Evolutionary conservation across 2,113 vertebrate species (phyloP).

Genomic region (Columbina picui): DNA sequence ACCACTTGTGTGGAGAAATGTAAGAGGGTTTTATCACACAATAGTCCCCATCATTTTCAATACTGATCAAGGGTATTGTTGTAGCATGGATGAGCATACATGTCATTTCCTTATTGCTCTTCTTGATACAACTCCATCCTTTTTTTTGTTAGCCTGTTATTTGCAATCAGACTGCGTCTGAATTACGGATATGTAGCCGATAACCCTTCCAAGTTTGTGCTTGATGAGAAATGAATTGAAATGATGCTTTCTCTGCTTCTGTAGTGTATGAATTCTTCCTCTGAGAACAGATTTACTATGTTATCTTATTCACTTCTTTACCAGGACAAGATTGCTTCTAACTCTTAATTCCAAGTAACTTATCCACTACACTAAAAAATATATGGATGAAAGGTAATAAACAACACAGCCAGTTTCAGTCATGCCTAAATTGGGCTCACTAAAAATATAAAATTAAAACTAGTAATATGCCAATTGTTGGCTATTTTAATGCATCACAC

Average conservation of each 20-base stretch:
- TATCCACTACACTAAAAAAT: neutral
- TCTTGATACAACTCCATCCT: neutral
- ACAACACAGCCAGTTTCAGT: fast-evolving
- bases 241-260: neutral
- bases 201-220: neutral
- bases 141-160: neutral
- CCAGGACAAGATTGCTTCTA: neutral
- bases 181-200: neutral
- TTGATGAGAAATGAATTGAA: neutral
- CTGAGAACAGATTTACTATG: neutral
- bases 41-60: neutral
- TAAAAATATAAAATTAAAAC: neutral
- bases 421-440: neutral
- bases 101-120: neutral
- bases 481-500: neutral
- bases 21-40: neutral
- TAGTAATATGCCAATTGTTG: neutral
- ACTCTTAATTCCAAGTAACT: neutral
- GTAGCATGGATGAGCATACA: neutral
- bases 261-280: neutral
- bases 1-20: neutral
- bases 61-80: neutral
- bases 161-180: neutral
- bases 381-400: neutral
- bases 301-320: neutral